These are phyloP conservation scores for Meiosimyza decipiens DNA, from an alignment of 2,888 invertebrate species.

Conservation along the genomic window DNA sequence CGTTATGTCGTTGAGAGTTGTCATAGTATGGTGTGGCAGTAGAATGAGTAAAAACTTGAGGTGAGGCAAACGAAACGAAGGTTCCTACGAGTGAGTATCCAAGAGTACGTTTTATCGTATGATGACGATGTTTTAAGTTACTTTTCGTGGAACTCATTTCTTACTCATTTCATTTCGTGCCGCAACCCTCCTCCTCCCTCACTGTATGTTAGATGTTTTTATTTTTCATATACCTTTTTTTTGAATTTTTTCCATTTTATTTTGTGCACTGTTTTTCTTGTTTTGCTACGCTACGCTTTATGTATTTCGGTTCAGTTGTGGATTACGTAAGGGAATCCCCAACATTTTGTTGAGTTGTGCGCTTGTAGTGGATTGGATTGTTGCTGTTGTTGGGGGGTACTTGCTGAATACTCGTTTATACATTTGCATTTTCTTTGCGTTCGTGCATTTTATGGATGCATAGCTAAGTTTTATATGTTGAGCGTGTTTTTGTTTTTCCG, in stretches of 20 bases:
- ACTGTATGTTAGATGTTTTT: neutral
- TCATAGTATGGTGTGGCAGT: no score
- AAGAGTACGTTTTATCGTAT: neutral
- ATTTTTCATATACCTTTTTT: neutral
- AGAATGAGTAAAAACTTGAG: neutral
- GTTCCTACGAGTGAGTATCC: neutral
- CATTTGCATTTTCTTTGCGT: neutral
- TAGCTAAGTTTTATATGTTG: slow-evolving; percentile 6
- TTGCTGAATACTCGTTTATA: neutral
- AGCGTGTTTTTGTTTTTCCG: slow-evolving; percentile 14
- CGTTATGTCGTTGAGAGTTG: no score
- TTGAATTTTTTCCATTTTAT: slow-evolving; percentile 23
- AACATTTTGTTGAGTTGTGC: slow-evolving; percentile 50
- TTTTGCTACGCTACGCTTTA: slow-evolving; percentile 44
- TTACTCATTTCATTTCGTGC: neutral
- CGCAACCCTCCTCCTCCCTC: neutral
- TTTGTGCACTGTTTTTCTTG: slow-evolving; percentile 37
- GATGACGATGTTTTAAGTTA: neutral
- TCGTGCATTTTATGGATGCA: slow-evolving; percentile 19
- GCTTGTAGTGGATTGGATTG: slow-evolving; percentile 12
- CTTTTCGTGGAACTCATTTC: neutral
- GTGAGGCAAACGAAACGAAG: neutral
- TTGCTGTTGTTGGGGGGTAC: neutral
- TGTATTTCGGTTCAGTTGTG: slow-evolving; percentile 54
- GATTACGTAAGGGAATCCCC: slow-evolving; percentile 65